Evolutionary conservation across 35 echinoderm and acorn worm genomes (phyloP).

Genomic region (Antedon bifida): DNA sequence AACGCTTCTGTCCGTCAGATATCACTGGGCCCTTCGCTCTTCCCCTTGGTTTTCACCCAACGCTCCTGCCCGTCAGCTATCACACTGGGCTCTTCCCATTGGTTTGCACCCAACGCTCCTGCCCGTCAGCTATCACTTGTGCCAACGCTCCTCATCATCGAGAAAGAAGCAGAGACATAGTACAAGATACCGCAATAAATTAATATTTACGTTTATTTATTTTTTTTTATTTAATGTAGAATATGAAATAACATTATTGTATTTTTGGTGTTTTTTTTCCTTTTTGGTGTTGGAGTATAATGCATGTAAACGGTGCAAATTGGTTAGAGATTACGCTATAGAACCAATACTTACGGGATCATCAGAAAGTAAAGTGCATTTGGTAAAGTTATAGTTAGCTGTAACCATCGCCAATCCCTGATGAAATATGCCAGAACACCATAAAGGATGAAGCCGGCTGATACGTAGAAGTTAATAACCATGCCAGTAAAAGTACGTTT

Average conservation of each 20-base stretch:
- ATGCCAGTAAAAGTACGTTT: constrained; percentile 21
- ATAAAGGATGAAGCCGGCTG: constrained; percentile 10
- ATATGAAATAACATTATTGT: no score
- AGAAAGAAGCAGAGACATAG: no score
- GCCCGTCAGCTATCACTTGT: neutral
- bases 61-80: neutral
- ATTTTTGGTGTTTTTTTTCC: no score
- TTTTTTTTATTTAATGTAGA: no score
- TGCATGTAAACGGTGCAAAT: no score
- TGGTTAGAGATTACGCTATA: neutral
- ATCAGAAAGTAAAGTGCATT: neutral
- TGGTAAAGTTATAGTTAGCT: constrained; percentile 8
- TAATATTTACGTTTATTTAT: neutral
- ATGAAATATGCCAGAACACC: constrained; percentile 14
- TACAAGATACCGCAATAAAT: no score
- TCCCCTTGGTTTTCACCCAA: no score
- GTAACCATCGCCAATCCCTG: constrained; percentile 33
- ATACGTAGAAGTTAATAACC: constrained; percentile 17
- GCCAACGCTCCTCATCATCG: neutral
- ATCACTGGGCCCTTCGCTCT: no score
- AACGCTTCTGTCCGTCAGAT: neutral
- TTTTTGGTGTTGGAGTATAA: no score
- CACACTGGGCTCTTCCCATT: no score
- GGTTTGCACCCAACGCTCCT: neutral
- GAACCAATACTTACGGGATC: constrained; percentile 4